Percentiles rank a stretch among this genome's conserved stretches.
phyloP scores from a whole-genome alignment of 1,140 invertebrate species.

The Aphis craccivora region DNA sequence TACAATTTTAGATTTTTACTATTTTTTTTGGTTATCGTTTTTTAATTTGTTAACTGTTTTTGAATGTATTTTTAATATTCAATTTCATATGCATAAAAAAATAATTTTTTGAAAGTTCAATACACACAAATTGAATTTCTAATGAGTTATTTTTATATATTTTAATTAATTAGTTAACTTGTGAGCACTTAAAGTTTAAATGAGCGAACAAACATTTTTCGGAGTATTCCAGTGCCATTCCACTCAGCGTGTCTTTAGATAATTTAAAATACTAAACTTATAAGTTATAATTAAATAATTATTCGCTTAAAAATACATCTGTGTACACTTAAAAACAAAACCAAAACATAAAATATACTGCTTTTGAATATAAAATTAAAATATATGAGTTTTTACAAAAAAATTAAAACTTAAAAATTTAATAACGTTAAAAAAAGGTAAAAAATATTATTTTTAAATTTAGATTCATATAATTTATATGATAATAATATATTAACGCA shows the following conservation, averaged over 20 bases:
- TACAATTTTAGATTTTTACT: neutral
- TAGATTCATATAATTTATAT: too few relatives aligned
- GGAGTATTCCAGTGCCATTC: neutral
- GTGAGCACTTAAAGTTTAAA: neutral
- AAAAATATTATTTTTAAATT: neutral
- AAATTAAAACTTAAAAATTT: neutral
- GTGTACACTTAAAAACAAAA: neutral
- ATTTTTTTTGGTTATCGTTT: neutral
- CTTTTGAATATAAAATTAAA: neutral
- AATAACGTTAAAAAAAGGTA: neutral
- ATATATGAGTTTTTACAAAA: neutral
- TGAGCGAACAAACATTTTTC: neutral
- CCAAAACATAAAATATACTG: neutral
- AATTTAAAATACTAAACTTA: neutral
- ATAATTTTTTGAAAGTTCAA: neutral
- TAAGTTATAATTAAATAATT: slow-evolving; percentile 20
- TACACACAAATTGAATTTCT: neutral
- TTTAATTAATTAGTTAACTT: slow-evolving; percentile 10
- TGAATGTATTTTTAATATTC: neutral
- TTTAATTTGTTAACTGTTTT: neutral
- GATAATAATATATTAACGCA: neutral
- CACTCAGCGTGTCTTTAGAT: neutral
- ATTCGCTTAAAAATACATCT: neutral
- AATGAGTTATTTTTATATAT: neutral
- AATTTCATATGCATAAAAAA: neutral